Evolutionary conservation across 1,140 invertebrate species (phyloP).

Genomic region (Rhopalosiphum maidis): DNA sequence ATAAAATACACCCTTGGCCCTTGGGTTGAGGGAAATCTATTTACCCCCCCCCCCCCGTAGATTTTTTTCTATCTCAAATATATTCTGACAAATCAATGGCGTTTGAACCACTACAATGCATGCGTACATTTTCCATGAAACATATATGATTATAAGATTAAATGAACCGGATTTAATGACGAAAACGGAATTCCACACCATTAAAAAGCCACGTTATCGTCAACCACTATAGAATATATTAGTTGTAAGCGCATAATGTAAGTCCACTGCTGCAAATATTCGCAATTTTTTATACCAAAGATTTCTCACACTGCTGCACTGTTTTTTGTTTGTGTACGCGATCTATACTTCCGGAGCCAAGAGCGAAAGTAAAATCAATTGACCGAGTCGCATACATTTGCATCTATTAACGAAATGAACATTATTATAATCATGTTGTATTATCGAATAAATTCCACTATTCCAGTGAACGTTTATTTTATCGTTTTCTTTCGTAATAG

Average conservation of each 20-base stretch:
- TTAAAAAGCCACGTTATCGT: not conserved
- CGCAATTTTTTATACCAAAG: not conserved
- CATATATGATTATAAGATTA: not conserved
- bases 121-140: not conserved
- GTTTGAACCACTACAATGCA: not conserved
- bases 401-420: conserved; percentile 14
- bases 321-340: not conserved
- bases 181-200: not conserved
- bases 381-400: conserved; percentile 26
- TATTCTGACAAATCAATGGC: not conserved
- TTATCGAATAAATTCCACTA: conserved; percentile 8
- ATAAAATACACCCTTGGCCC: not conserved
- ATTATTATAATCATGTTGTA: not conserved
- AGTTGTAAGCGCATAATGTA: not conserved
- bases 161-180: not conserved
- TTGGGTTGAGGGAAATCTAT: not conserved
- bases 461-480: not conserved
- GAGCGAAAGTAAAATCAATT: conserved; percentile 26
- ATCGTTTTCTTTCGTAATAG: not conserved
- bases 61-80: not conserved
- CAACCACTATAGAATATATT: not conserved
- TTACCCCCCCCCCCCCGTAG: not conserved
- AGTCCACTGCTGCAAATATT: not conserved
- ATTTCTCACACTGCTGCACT: not conserved
- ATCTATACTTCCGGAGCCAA: conserved; percentile 16